Evolutionary conservation across 2,888 invertebrate genomes (phyloP).

Genomic region (Euzophera pinguis): DNA sequence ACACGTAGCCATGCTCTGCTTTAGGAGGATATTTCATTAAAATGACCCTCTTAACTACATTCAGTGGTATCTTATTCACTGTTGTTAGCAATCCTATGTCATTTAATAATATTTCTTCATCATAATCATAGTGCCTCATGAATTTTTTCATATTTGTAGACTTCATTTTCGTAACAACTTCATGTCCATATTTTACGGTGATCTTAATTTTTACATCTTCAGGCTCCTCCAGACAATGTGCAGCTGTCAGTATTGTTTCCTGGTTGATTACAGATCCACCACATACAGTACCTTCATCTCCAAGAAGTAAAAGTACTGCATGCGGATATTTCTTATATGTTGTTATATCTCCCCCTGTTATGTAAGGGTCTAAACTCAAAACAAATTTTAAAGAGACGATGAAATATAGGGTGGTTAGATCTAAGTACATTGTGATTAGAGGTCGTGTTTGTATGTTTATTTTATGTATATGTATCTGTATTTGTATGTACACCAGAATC

Average conservation of each 20-base stretch:
- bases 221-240: neutral
- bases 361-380: neutral
- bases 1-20: conserved; percentile 17
- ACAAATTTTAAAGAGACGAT: neutral
- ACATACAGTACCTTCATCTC: neutral
- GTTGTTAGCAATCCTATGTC: neutral
- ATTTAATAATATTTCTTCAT: neutral
- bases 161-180: neutral
- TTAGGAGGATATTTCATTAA: conserved; percentile 25
- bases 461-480: no score
- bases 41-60: conserved; percentile 23
- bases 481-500: no score
- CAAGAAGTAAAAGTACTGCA: neutral
- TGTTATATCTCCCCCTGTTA: neutral
- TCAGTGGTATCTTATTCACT: neutral
- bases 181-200: neutral
- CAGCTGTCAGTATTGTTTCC: neutral
- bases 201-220: neutral
- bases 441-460: no score
- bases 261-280: neutral
- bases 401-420: neutral
- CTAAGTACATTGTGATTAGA: neutral
- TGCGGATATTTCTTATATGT: neutral
- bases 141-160: neutral
- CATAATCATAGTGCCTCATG: neutral